Conservation (phyloP, 1,140 invertebrate species). For the Colletes gigas region DNA sequence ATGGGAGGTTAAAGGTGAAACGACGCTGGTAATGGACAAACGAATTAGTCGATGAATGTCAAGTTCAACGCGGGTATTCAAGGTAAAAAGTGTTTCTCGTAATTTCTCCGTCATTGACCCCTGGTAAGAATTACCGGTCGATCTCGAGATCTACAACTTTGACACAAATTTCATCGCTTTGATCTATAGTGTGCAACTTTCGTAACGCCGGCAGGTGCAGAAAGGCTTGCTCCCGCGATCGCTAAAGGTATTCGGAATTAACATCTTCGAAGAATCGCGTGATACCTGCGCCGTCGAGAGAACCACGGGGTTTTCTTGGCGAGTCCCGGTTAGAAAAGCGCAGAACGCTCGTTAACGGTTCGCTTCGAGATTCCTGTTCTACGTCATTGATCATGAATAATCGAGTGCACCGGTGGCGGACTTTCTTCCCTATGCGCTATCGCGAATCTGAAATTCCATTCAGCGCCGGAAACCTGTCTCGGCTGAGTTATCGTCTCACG, state of each 20-base stretch:
- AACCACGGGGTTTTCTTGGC: neutral
- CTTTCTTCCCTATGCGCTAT: neutral
- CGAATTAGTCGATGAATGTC: no score
- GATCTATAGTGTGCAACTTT: no score
- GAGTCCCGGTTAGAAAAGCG: neutral
- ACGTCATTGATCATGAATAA: slow-evolving; percentile 21
- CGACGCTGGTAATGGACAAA: no score
- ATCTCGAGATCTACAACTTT: no score
- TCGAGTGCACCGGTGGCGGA: slow-evolving; percentile 8
- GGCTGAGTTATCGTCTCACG: neutral
- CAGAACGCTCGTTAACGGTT: slow-evolving; percentile 11
- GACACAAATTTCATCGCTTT: no score
- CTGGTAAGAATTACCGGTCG: no score
- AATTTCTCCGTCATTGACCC: no score
- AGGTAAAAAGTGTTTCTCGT: no score
- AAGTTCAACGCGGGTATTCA: no score
- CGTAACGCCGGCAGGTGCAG: no score
- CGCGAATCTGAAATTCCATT: slow-evolving; percentile 2
- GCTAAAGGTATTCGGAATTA: neutral
- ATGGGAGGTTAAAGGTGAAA: no score
- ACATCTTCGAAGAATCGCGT: neutral
- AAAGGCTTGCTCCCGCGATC: neutral
- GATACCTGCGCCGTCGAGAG: neutral
- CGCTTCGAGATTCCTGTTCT: slow-evolving; percentile 8
- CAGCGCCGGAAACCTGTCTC: neutral